Percentiles rank a stretch among this genome's conserved stretches.
These are phyloP conservation scores for Dione juno DNA, from an alignment of 2,888 invertebrate genomes.

Conservation along the genomic window DNA sequence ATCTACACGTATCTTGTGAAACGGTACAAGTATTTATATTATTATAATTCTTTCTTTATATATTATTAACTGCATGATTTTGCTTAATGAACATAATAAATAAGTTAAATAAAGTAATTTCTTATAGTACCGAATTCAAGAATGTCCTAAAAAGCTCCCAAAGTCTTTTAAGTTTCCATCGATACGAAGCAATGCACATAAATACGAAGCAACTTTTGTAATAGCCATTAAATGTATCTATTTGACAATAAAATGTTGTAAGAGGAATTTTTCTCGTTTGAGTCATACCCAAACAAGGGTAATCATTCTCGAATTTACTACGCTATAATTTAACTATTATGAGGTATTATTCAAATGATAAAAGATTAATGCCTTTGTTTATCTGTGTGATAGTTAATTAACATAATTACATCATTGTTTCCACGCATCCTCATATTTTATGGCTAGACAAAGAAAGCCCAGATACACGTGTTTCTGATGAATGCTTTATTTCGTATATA, in stretches of 20 bases:
- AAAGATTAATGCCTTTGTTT: constrained; percentile 6
- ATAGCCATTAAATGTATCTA: not conserved
- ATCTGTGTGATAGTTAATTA: not conserved
- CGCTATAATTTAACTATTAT: not conserved
- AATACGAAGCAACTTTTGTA: not conserved
- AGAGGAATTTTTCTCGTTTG: not conserved
- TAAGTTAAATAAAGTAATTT: not conserved
- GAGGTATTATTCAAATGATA: constrained; percentile 8
- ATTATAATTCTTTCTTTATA: not conserved
- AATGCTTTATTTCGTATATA: too few relatives aligned
- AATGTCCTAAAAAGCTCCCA: not conserved
- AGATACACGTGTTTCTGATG: not conserved
- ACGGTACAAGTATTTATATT: not conserved
- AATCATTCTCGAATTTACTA: constrained; percentile 12
- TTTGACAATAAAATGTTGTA: not conserved
- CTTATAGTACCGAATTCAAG: not conserved
- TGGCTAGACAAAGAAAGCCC: not conserved
- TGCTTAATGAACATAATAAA: too few relatives aligned
- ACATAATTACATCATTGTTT: not conserved
- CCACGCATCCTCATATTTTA: not conserved
- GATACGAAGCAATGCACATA: not conserved
- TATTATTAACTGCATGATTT: not conserved
- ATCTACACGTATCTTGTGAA: too few relatives aligned
- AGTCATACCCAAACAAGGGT: not conserved
- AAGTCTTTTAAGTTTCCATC: not conserved